Percentiles rank a stretch among this genome's conserved stretches.
phyloP scores from a whole-genome alignment of 2,113 vertebrate species.

The Chionis minor region DNA sequence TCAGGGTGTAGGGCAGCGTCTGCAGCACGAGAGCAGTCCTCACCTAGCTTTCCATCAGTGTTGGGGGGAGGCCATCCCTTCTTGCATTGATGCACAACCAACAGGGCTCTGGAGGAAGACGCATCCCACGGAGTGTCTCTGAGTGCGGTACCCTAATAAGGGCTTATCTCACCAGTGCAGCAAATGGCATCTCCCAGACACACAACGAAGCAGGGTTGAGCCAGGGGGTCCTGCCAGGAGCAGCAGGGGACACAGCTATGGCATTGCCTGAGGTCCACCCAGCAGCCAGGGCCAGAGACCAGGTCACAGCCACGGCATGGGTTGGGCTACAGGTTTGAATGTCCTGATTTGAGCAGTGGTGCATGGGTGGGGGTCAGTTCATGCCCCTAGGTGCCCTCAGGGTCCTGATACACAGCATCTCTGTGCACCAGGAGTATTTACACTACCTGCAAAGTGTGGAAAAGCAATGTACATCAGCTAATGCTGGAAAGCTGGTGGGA shows the following conservation, averaged over 20 bases:
- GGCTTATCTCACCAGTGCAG: not conserved
- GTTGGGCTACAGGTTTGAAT: not conserved
- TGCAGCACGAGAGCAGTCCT: not conserved
- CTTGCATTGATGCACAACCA: not conserved
- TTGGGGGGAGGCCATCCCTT: not conserved
- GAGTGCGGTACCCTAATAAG: not conserved
- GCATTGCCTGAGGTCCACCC: not conserved
- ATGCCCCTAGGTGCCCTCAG: not conserved
- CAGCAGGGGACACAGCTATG: accelerated
- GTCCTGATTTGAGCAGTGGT: not conserved
- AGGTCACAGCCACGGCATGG: accelerated
- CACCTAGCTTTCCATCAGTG: not conserved
- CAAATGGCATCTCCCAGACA: not conserved
- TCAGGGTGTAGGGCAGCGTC: not conserved
- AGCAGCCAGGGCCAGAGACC: not conserved
- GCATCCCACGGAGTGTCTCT: accelerated
- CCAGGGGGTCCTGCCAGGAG: accelerated
- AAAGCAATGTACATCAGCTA: not conserved
- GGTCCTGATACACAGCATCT: not conserved
- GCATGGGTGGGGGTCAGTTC: not conserved
- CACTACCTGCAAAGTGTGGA: not conserved
- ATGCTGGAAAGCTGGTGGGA: not conserved
- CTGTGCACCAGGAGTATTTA: not conserved
- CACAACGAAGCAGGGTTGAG: accelerated
- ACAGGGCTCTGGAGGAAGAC: not conserved